Evolutionary conservation across 2,113 vertebrate species (phyloP), one percentile per base, ranked within the genome.

Genomic region (Odocoileus hemionus): DNA sequence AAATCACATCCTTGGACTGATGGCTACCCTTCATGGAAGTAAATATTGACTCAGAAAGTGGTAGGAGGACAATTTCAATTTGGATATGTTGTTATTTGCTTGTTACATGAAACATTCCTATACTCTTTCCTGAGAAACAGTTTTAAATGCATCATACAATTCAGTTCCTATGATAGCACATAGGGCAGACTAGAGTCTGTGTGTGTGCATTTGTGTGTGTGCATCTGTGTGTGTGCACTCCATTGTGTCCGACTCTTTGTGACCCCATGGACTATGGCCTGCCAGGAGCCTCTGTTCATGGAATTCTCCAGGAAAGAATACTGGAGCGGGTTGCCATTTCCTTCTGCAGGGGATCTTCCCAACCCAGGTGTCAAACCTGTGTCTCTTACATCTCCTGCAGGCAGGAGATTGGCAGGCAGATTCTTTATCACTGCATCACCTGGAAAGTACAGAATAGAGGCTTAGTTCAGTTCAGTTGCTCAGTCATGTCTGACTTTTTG

Each of bases 401-500:
- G n/a, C n/a, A n/a, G n/a, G n/a, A n/a, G n/a, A 5, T 26, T 43
- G 21, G 39, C 23, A 43, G 39, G 70, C 36, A 76, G 39, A 76
- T 26, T 76, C 39, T 76, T 76, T 76, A 76, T 23, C 23, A 76
- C 70, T 43, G 23, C 25, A 25, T 58, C 6, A 76, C 6, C 21
- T 26, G 39, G 70, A 76, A 76, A 43, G 23, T 26, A 76, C 23
- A 26, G 39, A 76, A 76, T 11, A 36, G 33, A 45, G 11, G 6
- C 12, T 91, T 36, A 25, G 19, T 74, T 12, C 67, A 39, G 10
- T 39, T 39, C 19, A 39, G 67, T 74, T 74, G 36, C 67, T 74
- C n/a, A 39, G 10, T 74, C 17, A 0, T 12, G 67, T 70, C n/a
- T 0, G 0, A 39, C n/a, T 23, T 19, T 39, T 25, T 74, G 67